These are phyloP conservation scores for Romanogobio albipinnatus DNA, from an alignment of 2,113 vertebrate species.

Conservation along the genomic window DNA sequence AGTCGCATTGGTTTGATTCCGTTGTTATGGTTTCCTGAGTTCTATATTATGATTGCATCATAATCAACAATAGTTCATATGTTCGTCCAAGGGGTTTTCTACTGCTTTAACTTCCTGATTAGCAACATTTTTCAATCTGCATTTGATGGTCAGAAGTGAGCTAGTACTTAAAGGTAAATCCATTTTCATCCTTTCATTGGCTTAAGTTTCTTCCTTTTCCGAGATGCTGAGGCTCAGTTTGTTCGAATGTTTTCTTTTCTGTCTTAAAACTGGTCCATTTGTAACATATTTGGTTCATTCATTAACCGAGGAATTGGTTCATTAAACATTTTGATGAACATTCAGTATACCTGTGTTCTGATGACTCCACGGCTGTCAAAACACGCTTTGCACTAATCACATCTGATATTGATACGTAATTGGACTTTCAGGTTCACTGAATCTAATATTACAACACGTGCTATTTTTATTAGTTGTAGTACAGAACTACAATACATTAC, in stretches of 20 bases:
- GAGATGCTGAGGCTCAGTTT: neutral
- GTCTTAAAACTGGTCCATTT: conserved; percentile 46
- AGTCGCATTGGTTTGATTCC: conserved; percentile 18
- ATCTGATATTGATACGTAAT: neutral
- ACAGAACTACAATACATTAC: neutral
- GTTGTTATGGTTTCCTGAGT: conserved; percentile 16
- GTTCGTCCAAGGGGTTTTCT: conserved; percentile 12
- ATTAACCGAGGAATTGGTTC: conserved; percentile 52
- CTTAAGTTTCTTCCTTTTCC: conserved; percentile 42
- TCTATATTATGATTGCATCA: neutral
- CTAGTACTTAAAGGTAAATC: conserved; percentile 27
- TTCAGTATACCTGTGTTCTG: conserved; percentile 27
- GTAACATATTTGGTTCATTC: conserved; percentile 53
- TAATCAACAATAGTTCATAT: neutral
- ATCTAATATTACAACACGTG: neutral
- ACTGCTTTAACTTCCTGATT: conserved; percentile 32
- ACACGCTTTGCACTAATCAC: neutral
- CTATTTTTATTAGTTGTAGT: neutral
- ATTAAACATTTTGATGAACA: conserved; percentile 57
- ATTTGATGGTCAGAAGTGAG: conserved; percentile 29
- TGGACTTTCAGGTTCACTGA: neutral
- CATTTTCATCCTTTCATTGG: conserved; percentile 6
- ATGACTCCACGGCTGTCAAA: conserved; percentile 4
- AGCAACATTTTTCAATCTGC: neutral
- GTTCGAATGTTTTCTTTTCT: conserved; percentile 21